Evolutionary conservation across 2,113 vertebrate species (phyloP), one percentile per base, ranked within the genome.

Genomic region (Acrocephalus arundinaceus): DNA sequence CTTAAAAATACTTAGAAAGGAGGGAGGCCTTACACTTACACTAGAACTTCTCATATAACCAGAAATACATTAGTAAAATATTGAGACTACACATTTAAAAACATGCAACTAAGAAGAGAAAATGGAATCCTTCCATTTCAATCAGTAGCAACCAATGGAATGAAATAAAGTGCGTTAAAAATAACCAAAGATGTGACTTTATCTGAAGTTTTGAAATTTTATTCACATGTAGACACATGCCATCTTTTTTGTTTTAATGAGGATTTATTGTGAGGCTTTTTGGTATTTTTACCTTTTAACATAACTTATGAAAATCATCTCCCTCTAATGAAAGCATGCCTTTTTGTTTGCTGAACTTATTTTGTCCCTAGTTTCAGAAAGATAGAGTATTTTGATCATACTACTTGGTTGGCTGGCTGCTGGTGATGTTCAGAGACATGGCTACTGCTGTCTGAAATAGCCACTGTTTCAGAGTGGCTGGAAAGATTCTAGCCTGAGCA

Each of bases 1-100:
- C 78, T 95, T 89, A 91, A 97, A 96, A 97, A 85, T 79, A 85
- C 37, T 51, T 48, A 48, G 35, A 97, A 96, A 94, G 92, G 89
- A 85, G 95, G 55, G 63, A 81, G 71, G 94, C 84, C 86, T 96
- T 97, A 96, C 87, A 82, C 54, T 87, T 93, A 45, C 28, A 15
- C 54, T 73, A 73, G 22, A 18, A 61, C 30, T 94, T 90, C 85
- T 95, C 92, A 59, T 81, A 49, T 85, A 93, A 95, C 96, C 93
- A 85, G 85, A 78, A 52, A 76, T 94, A 75, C 31, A 83, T 96
- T 93, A 90, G 78, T 61, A 90, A 89, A 92, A 85, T 86, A 66
- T 49, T 81, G 55, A 77, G 37, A 58, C 61, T 87, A 41, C 21
- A 17, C 25, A 37, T 84, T 93, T 91, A 23, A 80, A 94, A 72